Percentiles rank a stretch among this genome's conserved stretches.
Evolutionary conservation across 2,797 vertebrate species (phyloP).

Genomic region (Pseudomugil tenellus): DNA sequence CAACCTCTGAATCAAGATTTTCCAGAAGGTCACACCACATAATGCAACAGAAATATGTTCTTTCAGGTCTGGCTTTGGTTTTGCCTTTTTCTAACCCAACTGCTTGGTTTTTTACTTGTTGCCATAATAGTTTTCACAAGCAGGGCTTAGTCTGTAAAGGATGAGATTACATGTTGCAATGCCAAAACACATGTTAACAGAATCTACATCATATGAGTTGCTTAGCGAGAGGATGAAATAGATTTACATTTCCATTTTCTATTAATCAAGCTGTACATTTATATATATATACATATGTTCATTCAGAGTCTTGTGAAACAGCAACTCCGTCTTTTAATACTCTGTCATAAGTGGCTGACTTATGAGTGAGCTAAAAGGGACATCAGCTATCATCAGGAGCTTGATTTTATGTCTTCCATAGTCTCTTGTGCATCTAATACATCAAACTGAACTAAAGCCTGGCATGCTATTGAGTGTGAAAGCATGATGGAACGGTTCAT

Average conservation of each 20-base stretch:
- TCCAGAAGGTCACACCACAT: slow-evolving; percentile 67
- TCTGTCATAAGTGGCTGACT: slow-evolving; percentile 9
- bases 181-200: slow-evolving; percentile 1
- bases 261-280: slow-evolving; percentile 8
- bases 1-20: slow-evolving; percentile 53
- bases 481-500: slow-evolving; percentile 45
- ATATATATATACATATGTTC: slow-evolving; percentile 15
- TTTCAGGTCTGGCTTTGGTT: slow-evolving; percentile 46
- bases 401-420: slow-evolving; percentile 50
- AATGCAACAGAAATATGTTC: slow-evolving; percentile 40
- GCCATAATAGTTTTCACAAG: slow-evolving; percentile 44
- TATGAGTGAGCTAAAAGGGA: slow-evolving; percentile 61
- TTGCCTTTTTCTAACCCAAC: slow-evolving; percentile 22
- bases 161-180: not conserved
- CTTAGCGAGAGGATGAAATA: not conserved
- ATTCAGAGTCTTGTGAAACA: slow-evolving; percentile 3
- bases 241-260: not conserved
- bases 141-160: not conserved
- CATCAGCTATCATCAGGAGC: slow-evolving; percentile 42
- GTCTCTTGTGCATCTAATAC: slow-evolving; percentile 61
- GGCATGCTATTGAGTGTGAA: slow-evolving; percentile 57
- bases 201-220: not conserved
- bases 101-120: slow-evolving; percentile 27
- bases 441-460: slow-evolving; percentile 66
- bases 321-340: slow-evolving; percentile 42